Base-by-base conservation (phyloP, 1,140 invertebrate species). In the Trichonephila clavipes region DNA sequence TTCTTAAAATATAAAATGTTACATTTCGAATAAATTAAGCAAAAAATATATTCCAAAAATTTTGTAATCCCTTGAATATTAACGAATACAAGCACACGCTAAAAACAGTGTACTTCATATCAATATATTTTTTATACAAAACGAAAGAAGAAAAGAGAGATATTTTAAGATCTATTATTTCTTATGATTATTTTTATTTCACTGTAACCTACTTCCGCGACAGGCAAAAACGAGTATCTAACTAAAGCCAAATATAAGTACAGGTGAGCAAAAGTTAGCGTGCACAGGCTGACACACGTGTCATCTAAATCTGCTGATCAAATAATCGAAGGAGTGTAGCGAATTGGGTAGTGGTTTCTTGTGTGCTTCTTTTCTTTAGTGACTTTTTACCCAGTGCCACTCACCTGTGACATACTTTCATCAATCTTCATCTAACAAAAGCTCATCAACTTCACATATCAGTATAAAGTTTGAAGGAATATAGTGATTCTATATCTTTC, bases 311-410 rank as follows among this genome's bases (percentile, higher is more conserved):
- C 64, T 72, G 87, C 87, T 89, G 87, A 72, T 89, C 87, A 89
- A 89, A 89, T 72, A 89, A 64, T 89, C 44, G 87, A 72, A 72
- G 34, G 87, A 89, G 87, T 69, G 87, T n/a, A 89, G 72, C 87
- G 66, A 69, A 89, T 89, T 16, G 51, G 40, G 34, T 72, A 89
- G 34, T 89, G 87, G 66, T 61, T 89, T 89, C 87, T 44, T 69
- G 16, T 69, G n/a, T 44, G 40, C 40, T 51, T 69, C 51, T 77
- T 77, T 34, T 12, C 69, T 12, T 77, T 77, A 1, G 16, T 28
- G 16, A 40, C 69, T 77, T 77, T 28, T 28, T 77, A 77, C 69
- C 69, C 28, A 16, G 69, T 77, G 69, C 69, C 69, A 24, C 69
- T 18, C 24, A 18, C 28, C 28, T 77, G 16, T 77, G 69, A 40